These are phyloP conservation scores for Lutraria rhynchaena DNA, from an alignment of 1,140 invertebrate genomes.

Conservation along the genomic window DNA sequence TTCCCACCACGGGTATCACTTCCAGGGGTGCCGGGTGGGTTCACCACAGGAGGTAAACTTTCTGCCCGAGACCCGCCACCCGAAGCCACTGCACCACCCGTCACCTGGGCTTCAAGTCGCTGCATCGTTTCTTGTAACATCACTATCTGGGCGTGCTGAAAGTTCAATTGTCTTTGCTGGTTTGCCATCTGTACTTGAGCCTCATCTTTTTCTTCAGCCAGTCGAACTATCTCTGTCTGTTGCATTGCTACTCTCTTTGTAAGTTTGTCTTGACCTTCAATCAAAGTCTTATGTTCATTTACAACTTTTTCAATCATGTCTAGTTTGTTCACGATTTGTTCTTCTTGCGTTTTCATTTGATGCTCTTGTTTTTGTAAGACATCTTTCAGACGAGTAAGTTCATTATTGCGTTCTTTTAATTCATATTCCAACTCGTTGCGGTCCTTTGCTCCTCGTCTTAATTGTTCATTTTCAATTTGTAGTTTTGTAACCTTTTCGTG, in stretches of 20 bases:
- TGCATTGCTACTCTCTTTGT: constrained; percentile 55
- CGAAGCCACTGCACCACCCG: constrained; percentile 40
- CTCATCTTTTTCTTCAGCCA: constrained; percentile 61
- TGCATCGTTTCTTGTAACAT: constrained; percentile 67
- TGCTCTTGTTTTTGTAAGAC: constrained; percentile 61
- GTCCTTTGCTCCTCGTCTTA: constrained; percentile 60
- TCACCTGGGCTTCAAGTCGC: constrained; percentile 58
- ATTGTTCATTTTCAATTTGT: constrained; percentile 68
- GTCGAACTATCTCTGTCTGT: constrained; percentile 57
- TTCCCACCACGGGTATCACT: constrained; percentile 38
- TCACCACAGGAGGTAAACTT: constrained; percentile 39
- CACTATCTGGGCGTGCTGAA: constrained; percentile 66
- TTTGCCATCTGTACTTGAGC: constrained; percentile 56
- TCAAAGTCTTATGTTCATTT: constrained; percentile 58
- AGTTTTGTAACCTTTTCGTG: constrained; percentile 65
- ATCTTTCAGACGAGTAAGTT: constrained; percentile 60
- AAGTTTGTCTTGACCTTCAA: constrained; percentile 66
- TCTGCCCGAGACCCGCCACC: constrained; percentile 12
- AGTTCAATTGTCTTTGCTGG: constrained; percentile 66
- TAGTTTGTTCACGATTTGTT: constrained; percentile 62
- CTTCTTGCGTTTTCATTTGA: constrained; percentile 62
- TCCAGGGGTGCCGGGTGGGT: constrained; percentile 45
- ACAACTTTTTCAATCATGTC: constrained; percentile 64
- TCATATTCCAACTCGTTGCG: constrained; percentile 61
- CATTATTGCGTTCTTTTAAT: constrained; percentile 57